Conservation (phyloP, 2,797 vertebrate genomes). For the Vespertilio murinus region DNA sequence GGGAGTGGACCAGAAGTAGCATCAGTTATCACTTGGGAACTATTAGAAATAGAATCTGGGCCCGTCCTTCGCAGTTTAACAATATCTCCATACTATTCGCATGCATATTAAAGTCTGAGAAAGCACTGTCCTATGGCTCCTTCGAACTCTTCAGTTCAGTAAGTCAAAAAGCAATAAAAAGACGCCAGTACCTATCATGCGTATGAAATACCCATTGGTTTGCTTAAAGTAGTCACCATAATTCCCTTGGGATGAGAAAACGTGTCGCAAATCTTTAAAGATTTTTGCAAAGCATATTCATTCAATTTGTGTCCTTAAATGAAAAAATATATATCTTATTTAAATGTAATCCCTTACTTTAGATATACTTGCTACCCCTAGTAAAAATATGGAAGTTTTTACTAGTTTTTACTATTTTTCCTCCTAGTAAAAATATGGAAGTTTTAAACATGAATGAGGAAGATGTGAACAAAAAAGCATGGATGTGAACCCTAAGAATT, state of each 20-base stretch:
- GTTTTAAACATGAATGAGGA: conserved; percentile 43
- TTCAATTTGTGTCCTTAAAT: conserved; percentile 22
- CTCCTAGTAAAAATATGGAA: conserved; percentile 9
- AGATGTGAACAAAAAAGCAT: background rate
- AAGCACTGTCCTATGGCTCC: background rate
- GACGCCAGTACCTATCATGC: background rate
- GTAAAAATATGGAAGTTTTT: conserved; percentile 7
- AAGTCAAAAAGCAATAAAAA: background rate
- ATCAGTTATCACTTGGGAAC: background rate
- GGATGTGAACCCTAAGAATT: background rate
- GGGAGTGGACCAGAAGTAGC: background rate
- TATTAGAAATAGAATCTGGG: background rate
- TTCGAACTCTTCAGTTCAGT: background rate
- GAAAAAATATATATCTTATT: background rate
- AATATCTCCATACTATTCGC: background rate
- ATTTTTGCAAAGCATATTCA: conserved; percentile 1
- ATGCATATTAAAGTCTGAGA: background rate
- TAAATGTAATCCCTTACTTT: conserved; percentile 28
- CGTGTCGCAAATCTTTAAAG: background rate
- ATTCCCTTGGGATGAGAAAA: background rate
- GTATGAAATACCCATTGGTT: background rate
- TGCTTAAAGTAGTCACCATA: conserved; percentile 29
- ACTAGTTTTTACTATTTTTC: too few relatives aligned
- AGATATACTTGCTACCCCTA: background rate
- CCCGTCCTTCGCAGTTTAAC: background rate